phyloP scores from a whole-genome alignment of 2,888 invertebrate genomes.

The Drosophila maculinotata region DNA sequence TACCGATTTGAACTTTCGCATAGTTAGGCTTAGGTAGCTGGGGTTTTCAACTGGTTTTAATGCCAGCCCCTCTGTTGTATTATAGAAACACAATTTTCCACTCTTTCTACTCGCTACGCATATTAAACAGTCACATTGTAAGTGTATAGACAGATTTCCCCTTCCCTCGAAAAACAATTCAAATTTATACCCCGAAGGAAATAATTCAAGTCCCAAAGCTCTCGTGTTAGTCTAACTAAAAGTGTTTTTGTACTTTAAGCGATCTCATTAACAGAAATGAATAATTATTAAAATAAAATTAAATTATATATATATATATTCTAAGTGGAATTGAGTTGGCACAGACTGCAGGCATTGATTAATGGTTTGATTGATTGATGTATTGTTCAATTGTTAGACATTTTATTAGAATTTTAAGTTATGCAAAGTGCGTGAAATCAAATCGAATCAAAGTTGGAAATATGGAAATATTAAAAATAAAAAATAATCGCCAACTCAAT shows the following conservation, averaged over 20 bases:
- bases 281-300: constrained; percentile 52
- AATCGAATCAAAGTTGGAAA: constrained; percentile 45
- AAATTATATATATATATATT: constrained; percentile 46
- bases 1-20: constrained; percentile 48
- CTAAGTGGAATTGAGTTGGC: constrained; percentile 77
- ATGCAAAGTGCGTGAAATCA: constrained; percentile 22
- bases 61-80: constrained; percentile 75
- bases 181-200: constrained; percentile 18
- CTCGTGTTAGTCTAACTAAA: constrained; percentile 80
- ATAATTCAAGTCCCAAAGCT: constrained; percentile 39
- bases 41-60: constrained; percentile 42
- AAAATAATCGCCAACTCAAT: constrained; percentile 50
- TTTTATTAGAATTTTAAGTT: constrained; percentile 63
- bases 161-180: constrained; percentile 8
- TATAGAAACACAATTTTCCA: constrained; percentile 78
- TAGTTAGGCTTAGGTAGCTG: constrained; percentile 67
- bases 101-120: constrained; percentile 80
- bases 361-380: constrained; percentile 42
- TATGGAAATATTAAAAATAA: constrained; percentile 23
- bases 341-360: constrained; percentile 68
- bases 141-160: constrained; percentile 67
- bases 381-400: constrained; percentile 70
- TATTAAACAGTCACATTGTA: constrained; percentile 53
- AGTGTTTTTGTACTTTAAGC: constrained; percentile 78
- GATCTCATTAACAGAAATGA: constrained; percentile 64